These are phyloP conservation scores for Oscheius sp. DNA, from an alignment of 2,888 invertebrate genomes.

Conservation along the genomic window DNA sequence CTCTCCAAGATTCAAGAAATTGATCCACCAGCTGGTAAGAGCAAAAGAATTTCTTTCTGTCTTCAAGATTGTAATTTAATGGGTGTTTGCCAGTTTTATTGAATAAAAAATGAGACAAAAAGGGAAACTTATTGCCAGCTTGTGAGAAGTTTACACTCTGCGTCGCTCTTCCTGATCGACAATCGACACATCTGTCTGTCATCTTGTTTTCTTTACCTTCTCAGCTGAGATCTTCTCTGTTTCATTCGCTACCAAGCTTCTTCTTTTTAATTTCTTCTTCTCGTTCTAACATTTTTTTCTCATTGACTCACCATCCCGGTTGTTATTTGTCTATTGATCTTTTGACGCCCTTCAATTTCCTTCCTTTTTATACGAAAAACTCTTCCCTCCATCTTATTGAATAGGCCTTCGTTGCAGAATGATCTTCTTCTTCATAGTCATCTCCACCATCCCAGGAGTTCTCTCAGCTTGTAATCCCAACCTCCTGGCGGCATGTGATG, in stretches of 20 bases:
- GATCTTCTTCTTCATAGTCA: not conserved
- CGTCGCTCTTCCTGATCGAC: not conserved
- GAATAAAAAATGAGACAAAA: too few relatives aligned
- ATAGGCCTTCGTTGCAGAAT: too few relatives aligned
- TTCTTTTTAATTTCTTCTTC: not conserved
- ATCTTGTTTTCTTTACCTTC: not conserved
- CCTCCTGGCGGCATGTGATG: conserved; percentile 14
- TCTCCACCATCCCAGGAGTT: not conserved
- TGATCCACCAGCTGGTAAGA: too few relatives aligned
- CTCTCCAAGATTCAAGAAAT: too few relatives aligned
- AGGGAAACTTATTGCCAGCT: too few relatives aligned
- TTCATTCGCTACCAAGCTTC: not conserved
- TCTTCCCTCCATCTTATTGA: not conserved
- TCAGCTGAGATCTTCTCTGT: not conserved
- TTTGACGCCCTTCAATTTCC: not conserved
- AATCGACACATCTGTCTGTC: too few relatives aligned
- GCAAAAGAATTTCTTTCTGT: too few relatives aligned
- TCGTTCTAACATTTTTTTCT: not conserved
- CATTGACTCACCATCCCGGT: not conserved
- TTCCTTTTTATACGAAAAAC: not conserved
- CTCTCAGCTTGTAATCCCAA: conserved; percentile 10
- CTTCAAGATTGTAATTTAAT: too few relatives aligned
- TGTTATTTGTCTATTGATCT: not conserved
- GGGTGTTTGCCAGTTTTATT: too few relatives aligned
- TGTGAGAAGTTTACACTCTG: too few relatives aligned